phyloP scores from a whole-genome alignment of 2,888 invertebrate species.

The Caenorhabditis sp. region DNA sequence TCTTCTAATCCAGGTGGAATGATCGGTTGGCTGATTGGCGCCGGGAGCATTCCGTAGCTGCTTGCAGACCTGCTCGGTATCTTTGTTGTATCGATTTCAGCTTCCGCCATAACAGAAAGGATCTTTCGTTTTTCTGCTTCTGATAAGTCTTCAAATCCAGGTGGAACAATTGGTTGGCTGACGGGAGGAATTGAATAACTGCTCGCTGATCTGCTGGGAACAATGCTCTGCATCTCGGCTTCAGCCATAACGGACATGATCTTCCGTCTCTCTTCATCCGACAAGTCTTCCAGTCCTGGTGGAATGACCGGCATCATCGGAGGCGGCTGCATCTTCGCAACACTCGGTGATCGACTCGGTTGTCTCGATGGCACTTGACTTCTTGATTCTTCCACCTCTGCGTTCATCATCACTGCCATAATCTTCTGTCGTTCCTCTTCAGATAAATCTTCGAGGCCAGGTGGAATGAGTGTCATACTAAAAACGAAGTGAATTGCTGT shows the following conservation, averaged over 20 bases:
- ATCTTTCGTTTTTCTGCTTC: slow-evolving; percentile 83
- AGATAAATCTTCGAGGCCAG: slow-evolving; percentile 80
- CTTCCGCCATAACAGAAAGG: slow-evolving; percentile 82
- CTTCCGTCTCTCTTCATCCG: slow-evolving; percentile 83
- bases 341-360: slow-evolving; percentile 46
- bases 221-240: slow-evolving; percentile 42
- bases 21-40: neutral
- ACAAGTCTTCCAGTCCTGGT: slow-evolving; percentile 80
- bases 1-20: slow-evolving; percentile 73
- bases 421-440: slow-evolving; percentile 83
- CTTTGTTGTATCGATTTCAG: slow-evolving; percentile 41
- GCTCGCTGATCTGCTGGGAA: slow-evolving; percentile 27
- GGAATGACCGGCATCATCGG: slow-evolving; percentile 43
- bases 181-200: slow-evolving; percentile 13
- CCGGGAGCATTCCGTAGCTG: slow-evolving; percentile 12
- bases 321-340: neutral
- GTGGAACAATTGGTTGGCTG: slow-evolving; percentile 58
- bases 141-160: slow-evolving; percentile 80
- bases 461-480: slow-evolving; percentile 37
- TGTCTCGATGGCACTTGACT: slow-evolving; percentile 32
- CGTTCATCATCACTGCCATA: slow-evolving; percentile 84
- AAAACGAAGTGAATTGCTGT: too few species aligned
- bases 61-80: slow-evolving; percentile 23
- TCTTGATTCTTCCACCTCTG: slow-evolving; percentile 80
- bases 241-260: slow-evolving; percentile 83